Evolutionary conservation across 2,797 vertebrate species (phyloP).

Genomic region (Sebastes minor): DNA sequence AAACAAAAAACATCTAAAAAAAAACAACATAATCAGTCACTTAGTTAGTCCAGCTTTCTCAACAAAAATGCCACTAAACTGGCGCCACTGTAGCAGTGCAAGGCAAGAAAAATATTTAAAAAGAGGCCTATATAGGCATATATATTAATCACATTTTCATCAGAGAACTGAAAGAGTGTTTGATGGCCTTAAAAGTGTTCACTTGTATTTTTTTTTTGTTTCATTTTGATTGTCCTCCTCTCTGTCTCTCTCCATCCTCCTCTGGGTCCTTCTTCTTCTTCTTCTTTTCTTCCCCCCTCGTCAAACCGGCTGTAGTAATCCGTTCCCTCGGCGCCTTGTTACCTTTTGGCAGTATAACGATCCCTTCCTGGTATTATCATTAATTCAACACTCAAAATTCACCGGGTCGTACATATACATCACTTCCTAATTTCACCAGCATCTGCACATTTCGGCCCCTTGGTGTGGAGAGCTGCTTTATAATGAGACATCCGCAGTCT

Average conservation of each 20-base stretch:
- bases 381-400: constrained; percentile 92
- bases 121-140: constrained; percentile 19
- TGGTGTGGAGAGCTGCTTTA: constrained; percentile 70
- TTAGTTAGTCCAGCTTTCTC: constrained; percentile 30
- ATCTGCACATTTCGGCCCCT: constrained; percentile 83
- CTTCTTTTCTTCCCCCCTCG: constrained; percentile 29
- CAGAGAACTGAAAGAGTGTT: constrained; percentile 9
- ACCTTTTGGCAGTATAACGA: constrained; percentile 86
- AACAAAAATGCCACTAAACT: constrained; percentile 32
- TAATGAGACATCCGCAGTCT: constrained; percentile 81
- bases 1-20: constrained; percentile 19
- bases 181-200: constrained; percentile 43
- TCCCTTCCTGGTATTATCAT: constrained; percentile 83
- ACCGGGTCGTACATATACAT: constrained; percentile 87
- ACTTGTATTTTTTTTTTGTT: constrained; percentile 45
- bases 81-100: constrained; percentile 34
- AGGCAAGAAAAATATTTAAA: constrained; percentile 29
- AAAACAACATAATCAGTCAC: constrained; percentile 11
- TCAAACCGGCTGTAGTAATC: constrained; percentile 85
- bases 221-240: constrained; percentile 78
- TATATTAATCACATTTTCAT: constrained; percentile 55
- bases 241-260: constrained; percentile 45
- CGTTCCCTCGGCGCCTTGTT: constrained; percentile 97
- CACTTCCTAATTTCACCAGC: constrained; percentile 90
- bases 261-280: constrained; percentile 52